Conservation (phyloP, 2,797 vertebrate species). For the Sardinella longiceps region DNA sequence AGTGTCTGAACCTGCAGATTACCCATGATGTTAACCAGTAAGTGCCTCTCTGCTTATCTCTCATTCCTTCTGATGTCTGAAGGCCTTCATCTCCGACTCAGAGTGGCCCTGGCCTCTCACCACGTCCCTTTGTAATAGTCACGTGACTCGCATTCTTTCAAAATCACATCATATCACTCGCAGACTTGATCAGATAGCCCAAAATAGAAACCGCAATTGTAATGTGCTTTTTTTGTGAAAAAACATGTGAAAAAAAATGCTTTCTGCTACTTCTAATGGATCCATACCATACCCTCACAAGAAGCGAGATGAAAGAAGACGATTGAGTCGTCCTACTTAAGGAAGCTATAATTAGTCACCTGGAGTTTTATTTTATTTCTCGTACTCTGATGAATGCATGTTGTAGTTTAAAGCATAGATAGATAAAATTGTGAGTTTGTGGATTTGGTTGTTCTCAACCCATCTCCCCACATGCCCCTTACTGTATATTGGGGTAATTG, state of each 20-base stretch:
- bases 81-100: background rate
- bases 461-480: background rate
- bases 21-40: constrained; percentile 76
- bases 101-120: background rate
- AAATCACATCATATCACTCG: background rate
- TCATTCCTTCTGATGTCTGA: background rate
- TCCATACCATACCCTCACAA: background rate
- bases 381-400: background rate
- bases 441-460: background rate
- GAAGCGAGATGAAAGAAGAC: background rate
- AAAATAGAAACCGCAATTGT: constrained; percentile 3
- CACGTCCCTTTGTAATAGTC: background rate
- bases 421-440: background rate
- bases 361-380: background rate
- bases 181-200: constrained; percentile 9
- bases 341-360: background rate
- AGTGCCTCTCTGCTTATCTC: constrained; percentile 65
- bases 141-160: background rate
- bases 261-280: background rate
- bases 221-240: background rate
- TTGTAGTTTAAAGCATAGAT: background rate
- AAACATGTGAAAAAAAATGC: background rate
- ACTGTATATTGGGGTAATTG: background rate
- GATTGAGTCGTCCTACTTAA: background rate
- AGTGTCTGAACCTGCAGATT: constrained; percentile 74